A percentile compares a stretch with the other conserved stretches of the same genome.
phyloP scores from a whole-genome alignment of 2,888 invertebrate species.

The Pollenia griseotomentosa region DNA sequence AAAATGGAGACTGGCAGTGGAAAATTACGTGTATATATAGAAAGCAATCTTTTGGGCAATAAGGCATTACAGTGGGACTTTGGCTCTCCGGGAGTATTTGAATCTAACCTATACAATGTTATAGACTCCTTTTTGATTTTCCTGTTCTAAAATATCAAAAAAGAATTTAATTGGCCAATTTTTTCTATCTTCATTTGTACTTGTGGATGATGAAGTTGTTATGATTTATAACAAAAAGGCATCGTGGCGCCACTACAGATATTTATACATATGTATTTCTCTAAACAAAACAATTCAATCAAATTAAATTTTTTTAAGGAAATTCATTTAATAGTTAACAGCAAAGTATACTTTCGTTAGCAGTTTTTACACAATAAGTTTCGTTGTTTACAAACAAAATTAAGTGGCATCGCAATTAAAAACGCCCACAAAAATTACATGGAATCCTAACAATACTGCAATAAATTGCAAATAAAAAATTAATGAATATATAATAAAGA shows the following conservation, averaged over 20 bases:
- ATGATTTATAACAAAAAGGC: neutral
- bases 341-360: too few relatives aligned
- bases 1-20: too few relatives aligned
- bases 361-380: neutral
- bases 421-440: constrained; percentile 66
- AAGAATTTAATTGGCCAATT: too few relatives aligned
- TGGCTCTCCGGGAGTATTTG: too few relatives aligned
- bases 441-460: constrained; percentile 46
- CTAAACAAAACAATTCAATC: constrained; percentile 40
- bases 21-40: too few relatives aligned
- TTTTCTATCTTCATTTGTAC: too few relatives aligned
- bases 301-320: constrained; percentile 28
- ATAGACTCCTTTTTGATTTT: too few relatives aligned
- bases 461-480: constrained; percentile 60
- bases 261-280: neutral
- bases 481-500: constrained; percentile 12
- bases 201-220: too few relatives aligned
- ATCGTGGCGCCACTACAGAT: constrained; percentile 33
- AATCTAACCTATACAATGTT: too few relatives aligned
- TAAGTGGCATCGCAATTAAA: constrained; percentile 32
- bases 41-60: too few relatives aligned
- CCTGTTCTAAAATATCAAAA: too few relatives aligned
- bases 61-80: too few relatives aligned
- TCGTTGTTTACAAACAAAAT: constrained; percentile 41
- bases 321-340: neutral